A percentile compares a stretch with the other conserved stretches of the same genome.
Conservation (phyloP, 2,797 vertebrate genomes). For the Tarsius wallacei region DNA sequence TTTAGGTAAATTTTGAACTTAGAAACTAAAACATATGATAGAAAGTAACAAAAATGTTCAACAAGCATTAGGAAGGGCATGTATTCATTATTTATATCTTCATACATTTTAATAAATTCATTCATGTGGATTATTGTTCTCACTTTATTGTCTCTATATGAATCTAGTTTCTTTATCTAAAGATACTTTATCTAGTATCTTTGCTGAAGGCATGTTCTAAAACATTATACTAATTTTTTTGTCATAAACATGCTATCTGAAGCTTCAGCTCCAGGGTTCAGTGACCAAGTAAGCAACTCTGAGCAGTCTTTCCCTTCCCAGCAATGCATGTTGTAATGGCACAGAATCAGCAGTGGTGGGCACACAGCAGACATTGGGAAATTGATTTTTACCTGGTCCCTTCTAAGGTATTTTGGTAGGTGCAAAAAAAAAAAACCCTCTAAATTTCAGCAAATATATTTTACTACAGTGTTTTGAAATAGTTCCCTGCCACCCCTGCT, state of each 20-base stretch:
- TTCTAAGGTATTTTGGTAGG: not conserved
- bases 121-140: not conserved
- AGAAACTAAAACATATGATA: not conserved
- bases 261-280: not conserved
- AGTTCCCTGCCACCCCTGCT: not conserved
- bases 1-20: not conserved
- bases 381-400: not conserved
- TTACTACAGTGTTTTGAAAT: not conserved
- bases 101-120: not conserved
- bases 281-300: not conserved
- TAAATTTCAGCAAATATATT: not conserved
- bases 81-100: not conserved
- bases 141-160: not conserved
- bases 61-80: not conserved
- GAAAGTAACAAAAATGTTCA: constrained; percentile 2
- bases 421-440: not conserved
- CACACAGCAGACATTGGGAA: no score
- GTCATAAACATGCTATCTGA: not conserved
- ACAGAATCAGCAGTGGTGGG: not conserved
- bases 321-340: not conserved
- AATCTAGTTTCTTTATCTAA: not conserved
- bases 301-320: not conserved
- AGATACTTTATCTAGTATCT: not conserved
- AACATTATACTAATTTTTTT: not conserved
- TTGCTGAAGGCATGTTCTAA: not conserved